Conservation (phyloP, 2,113 vertebrate species). For the Hippocampus abdominalis region DNA sequence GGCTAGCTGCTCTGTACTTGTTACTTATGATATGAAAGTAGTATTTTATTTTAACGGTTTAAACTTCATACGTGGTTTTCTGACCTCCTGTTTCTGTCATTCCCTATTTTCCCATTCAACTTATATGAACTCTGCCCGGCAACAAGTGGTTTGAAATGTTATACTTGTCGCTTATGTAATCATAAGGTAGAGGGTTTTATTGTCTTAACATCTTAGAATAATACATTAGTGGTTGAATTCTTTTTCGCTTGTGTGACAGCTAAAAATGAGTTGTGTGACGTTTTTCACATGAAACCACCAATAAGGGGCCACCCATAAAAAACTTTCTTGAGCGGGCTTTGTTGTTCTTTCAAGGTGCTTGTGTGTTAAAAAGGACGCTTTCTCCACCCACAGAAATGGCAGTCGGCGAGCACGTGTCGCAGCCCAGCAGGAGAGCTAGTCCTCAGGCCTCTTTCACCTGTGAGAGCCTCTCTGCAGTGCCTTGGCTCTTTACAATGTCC, state of each 20-base stretch:
- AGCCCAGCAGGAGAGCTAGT: slow-evolving; percentile 40
- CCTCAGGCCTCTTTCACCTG: slow-evolving; percentile 60
- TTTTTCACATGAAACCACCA: background rate
- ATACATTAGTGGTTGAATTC: background rate
- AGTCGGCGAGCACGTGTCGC: slow-evolving; percentile 34
- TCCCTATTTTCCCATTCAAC: background rate
- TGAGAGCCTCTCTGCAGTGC: slow-evolving; percentile 34
- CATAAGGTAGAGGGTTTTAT: background rate
- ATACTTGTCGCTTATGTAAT: no score
- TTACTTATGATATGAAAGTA: background rate
- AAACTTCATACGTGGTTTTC: background rate
- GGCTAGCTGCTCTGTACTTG: background rate
- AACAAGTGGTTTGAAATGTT: no score
- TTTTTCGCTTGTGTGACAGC: background rate
- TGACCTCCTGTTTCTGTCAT: background rate
- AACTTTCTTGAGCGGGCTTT: background rate
- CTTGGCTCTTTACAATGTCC: slow-evolving; percentile 34
- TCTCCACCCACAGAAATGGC: slow-evolving; percentile 35
- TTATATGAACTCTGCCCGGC: background rate
- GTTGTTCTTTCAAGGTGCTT: background rate
- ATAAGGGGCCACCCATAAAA: background rate
- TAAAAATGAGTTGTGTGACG: background rate
- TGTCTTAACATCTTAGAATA: background rate
- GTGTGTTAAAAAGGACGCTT: slow-evolving; percentile 8
- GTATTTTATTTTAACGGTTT: background rate